Evolutionary conservation across 2,113 vertebrate genomes (phyloP), one percentile per base, ranked within the genome.

Genomic region (Xenopus laevis): DNA sequence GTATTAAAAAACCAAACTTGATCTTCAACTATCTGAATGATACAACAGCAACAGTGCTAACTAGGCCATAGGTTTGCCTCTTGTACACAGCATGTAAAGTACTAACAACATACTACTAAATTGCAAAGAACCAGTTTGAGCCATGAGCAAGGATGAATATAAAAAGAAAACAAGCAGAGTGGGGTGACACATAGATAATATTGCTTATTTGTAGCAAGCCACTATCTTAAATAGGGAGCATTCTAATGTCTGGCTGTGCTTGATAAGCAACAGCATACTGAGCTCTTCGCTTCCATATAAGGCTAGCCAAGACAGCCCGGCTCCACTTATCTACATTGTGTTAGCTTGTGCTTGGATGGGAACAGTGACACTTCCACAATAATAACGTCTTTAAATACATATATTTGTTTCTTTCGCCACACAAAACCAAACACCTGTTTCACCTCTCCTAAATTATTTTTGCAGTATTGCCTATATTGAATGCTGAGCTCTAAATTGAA

Each of bases 171-270:
- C 13, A 17, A 62, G 30, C 61, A 18, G 46, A 44, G 45, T 30
- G 8, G 44, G 21, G 13, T 23, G 65, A n/a, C 45, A 60, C 17
- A 21, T 45, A 76, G 73, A 76, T 76, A 76, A 76, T 53, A 17
- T n/a, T 45, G 23, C 65, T 76, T 76, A 76, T 76, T 76, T 76
- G 65, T 76, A 69, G 65, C 46, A 53, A 17, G 58, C 47, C 47
- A 68, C 65, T 76, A 76, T 76, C 73, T 68, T 1, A 55, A 61
- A 68, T 18, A 62, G 58, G 23, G 70, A 62, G 45, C 65, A 75
- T 21, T n/a, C 13, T 66, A 33, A 58, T 53, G 73, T 75, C 72
- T 76, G 58, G 30, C 46, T 62, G 17, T 55, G 58, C 18, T 27
- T 62, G 73, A 76, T 76, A 76, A 68, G 57, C 23, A 45, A 23